Conservation (phyloP, 2,888 invertebrate genomes). For the Oxytorus armatus region DNA sequence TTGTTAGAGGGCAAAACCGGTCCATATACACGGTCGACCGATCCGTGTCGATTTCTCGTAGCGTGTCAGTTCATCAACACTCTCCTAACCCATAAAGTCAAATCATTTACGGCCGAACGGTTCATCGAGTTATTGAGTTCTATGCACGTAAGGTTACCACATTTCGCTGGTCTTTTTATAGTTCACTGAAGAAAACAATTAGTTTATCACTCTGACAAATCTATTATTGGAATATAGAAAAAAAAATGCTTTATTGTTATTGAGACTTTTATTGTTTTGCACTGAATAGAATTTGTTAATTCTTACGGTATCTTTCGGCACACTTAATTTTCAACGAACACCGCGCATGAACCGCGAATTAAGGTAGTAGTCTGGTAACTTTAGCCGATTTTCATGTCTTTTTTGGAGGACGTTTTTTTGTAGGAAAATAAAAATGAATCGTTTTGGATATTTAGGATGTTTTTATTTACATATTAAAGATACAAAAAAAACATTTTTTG, state of each 20-base stretch:
- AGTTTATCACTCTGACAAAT: background rate
- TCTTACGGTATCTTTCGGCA: too few species aligned
- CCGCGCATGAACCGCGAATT: too few species aligned
- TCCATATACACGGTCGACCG: slow-evolving; percentile 37
- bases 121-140: slow-evolving; percentile 51
- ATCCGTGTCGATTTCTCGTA: slow-evolving; percentile 39
- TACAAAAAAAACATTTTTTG: too few species aligned
- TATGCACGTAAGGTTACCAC: background rate
- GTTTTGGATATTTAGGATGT: too few species aligned
- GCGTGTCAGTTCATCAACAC: slow-evolving; percentile 5
- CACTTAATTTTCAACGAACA: too few species aligned
- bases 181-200: background rate
- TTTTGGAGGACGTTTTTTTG: too few species aligned
- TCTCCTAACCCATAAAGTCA: slow-evolving; percentile 46
- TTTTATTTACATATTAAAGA: too few species aligned
- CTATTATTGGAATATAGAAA: background rate
- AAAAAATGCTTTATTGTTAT: background rate
- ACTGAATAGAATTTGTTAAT: too few species aligned
- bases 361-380: too few species aligned
- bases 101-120: slow-evolving; percentile 56
- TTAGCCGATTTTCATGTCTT: too few species aligned
- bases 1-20: slow-evolving; percentile 30
- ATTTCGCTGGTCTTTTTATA: slow-evolving; percentile 1
- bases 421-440: too few species aligned
- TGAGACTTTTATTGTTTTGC: background rate